phyloP scores from a whole-genome alignment of 2,797 vertebrate species.

The Sebastes oblongus region DNA sequence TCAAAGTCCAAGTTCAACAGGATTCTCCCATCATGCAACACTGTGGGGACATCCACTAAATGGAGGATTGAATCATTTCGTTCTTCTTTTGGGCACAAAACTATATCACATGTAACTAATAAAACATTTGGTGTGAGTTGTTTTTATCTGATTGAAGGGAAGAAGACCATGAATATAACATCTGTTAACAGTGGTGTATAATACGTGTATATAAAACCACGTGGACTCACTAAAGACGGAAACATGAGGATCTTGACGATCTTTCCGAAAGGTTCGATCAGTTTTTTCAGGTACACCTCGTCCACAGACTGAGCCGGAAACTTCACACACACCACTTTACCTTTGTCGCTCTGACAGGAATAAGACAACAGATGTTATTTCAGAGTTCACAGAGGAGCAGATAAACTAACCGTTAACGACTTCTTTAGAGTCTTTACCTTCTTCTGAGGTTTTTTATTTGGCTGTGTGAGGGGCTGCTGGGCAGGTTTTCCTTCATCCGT shows the following conservation, averaged over 20 bases:
- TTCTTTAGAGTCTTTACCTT: slow-evolving; percentile 38
- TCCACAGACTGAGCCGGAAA: slow-evolving; percentile 70
- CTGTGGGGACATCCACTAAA: neutral
- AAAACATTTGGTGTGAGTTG: neutral
- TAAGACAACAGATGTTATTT: neutral
- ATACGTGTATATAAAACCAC: too few relatives aligned
- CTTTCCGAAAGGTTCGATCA: slow-evolving; percentile 71
- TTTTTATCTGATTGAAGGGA: neutral
- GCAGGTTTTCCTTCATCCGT: neutral
- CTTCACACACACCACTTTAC: slow-evolving; percentile 78
- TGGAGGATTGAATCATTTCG: neutral
- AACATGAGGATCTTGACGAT: slow-evolving; percentile 76
- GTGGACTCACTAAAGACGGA: slow-evolving; percentile 69
- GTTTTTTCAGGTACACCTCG: slow-evolving; percentile 63
- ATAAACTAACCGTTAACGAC: accelerated
- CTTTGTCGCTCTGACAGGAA: slow-evolving; percentile 20
- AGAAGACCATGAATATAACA: neutral
- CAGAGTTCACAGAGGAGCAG: neutral
- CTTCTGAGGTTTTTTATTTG: neutral
- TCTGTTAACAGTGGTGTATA: neutral
- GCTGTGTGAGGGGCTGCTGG: neutral
- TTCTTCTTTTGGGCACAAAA: neutral
- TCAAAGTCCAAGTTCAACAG: neutral
- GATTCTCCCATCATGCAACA: neutral
- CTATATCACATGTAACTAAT: too few relatives aligned